Percentiles rank a stretch among this genome's conserved stretches.
Evolutionary conservation across 2,797 vertebrate genomes (phyloP).

Genomic region (Melanogrammus aeglefinus): DNA sequence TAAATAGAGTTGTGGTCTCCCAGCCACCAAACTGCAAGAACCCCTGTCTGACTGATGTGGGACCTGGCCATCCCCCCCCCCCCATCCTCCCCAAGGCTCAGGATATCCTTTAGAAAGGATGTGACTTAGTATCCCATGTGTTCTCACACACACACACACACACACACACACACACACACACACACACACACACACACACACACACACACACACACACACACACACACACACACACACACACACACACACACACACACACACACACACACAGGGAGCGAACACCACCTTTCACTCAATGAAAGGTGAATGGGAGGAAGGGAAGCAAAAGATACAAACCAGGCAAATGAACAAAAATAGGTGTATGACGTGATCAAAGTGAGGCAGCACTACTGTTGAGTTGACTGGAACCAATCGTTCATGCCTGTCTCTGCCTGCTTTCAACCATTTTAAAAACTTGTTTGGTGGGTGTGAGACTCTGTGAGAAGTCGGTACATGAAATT

Average conservation of each 20-base stretch:
- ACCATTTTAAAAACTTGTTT: background rate
- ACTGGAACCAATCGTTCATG: background rate
- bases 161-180: background rate
- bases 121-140: background rate
- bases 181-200: background rate
- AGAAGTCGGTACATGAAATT: background rate
- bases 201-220: background rate
- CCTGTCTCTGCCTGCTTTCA: background rate
- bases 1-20: constrained; percentile 55
- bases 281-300: background rate
- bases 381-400: background rate
- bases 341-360: background rate
- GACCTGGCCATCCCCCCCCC: background rate
- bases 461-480: background rate
- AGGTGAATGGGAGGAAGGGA: background rate
- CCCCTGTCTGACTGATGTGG: constrained; percentile 26
- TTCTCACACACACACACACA: background rate
- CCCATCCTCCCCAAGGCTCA: background rate
- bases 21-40: constrained; percentile 40
- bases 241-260: background rate
- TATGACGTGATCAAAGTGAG: background rate
- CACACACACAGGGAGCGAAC: background rate
- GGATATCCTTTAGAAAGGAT: background rate
- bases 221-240: background rate
- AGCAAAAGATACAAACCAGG: background rate